Evolutionary conservation across 2,888 invertebrate genomes (phyloP), one percentile per base, ranked within the genome.

Genomic region (Pachydiplax longipennis): DNA sequence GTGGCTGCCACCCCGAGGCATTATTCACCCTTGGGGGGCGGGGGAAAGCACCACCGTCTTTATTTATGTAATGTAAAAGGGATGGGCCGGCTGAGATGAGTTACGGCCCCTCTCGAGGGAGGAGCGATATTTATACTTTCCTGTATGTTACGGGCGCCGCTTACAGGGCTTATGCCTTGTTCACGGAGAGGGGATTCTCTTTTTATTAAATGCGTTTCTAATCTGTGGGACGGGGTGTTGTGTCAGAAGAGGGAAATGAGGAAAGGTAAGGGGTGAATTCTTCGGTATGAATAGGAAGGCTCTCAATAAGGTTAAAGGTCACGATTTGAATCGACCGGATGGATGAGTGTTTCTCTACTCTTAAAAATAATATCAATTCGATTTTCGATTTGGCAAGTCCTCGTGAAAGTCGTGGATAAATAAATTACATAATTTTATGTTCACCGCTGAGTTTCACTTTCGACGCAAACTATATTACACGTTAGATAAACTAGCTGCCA

Each of bases 11-110:
- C 58, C 61, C 87, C 87, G 37, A 37, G 83, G 87, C 58, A 90
- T 80, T 90, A 35, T 53, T 90, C 90, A 90, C 91, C 90, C 53
- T 65, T 65, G 40, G 90, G 80, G 87, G 91, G 91, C 87, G 91
- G 91, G 91, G 90, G 91, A 61, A 53, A 61, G 37, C n/a, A 65
- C 61, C 61, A 35, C 58, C 83, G 83, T 87, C 87, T 61, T 87
- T 87, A 87, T 87, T 87, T 87, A 87, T 87, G 87, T 87, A 87
- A 87, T 87, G 61, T 61, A 87, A 61, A 87, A 87, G 40, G 61
- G 87, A 87, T 87, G 87, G 61, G 87, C 87, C 53, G 31, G 8
- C 83, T 35, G 61, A 58, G 58, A 87, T 87, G 87, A 87, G 61
- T 65, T 87, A 87, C 87, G 61, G 87, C 37, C 37, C 35, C 35